Percentiles rank a stretch among this genome's conserved stretches.
Conservation (phyloP, 2,888 invertebrate genomes). For the Latheticus oryzae region DNA sequence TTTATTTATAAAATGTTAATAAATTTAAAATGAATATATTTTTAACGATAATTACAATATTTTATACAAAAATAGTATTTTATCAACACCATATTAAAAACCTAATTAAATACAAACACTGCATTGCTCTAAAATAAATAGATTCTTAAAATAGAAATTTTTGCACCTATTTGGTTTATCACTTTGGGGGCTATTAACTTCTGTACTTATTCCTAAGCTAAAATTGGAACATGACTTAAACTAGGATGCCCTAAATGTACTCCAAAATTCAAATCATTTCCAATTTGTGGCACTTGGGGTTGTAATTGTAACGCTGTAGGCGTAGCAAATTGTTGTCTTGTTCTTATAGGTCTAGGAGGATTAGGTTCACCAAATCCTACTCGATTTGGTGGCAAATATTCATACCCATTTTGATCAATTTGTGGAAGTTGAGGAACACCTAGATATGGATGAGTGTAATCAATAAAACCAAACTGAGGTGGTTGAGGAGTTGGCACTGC, state of each 20-base stretch:
- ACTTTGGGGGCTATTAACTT: conserved; percentile 10
- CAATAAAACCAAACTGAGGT: conserved; percentile 21
- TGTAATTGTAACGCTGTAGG: conserved; percentile 49
- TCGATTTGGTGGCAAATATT: conserved; percentile 51
- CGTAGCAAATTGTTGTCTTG: conserved; percentile 54
- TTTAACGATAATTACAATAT: not conserved
- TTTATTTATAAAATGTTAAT: not conserved
- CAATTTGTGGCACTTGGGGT: conserved; percentile 30
- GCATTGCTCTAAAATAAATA: conserved; percentile 3
- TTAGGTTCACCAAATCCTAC: conserved; percentile 53
- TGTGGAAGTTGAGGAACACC: conserved; percentile 35
- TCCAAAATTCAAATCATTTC: conserved; percentile 15
- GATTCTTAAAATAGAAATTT: too few species aligned
- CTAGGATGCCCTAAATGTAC: conserved; percentile 13
- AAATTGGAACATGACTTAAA: not conserved
- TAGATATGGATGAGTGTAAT: conserved; percentile 43
- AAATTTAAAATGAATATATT: conserved; percentile 3
- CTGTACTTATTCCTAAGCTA: conserved; percentile 5
- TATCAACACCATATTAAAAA: too few species aligned
- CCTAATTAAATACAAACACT: too few species aligned
- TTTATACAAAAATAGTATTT: too few species aligned
- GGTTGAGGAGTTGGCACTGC: conserved; percentile 50
- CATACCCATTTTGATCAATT: conserved; percentile 51
- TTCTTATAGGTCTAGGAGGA: conserved; percentile 44
- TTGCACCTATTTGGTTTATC: conserved; percentile 19